Percentiles rank a stretch among this genome's conserved stretches.
These are phyloP conservation scores for Lampropteryx suffumata DNA, from an alignment of 2,888 invertebrate species.

Conservation along the genomic window DNA sequence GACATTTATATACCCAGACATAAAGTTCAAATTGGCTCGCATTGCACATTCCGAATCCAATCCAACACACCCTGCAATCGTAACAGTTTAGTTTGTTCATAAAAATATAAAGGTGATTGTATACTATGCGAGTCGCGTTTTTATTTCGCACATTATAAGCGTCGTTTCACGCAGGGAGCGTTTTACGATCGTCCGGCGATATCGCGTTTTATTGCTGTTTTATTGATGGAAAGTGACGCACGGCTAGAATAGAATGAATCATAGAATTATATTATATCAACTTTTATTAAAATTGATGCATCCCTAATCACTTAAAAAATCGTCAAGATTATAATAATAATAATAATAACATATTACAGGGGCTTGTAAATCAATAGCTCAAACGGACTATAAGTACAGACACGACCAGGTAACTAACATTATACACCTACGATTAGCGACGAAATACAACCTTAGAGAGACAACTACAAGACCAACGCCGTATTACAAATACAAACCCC, in stretches of 20 bases:
- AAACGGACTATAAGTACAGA: too few relatives aligned
- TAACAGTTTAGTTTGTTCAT: constrained; percentile 46
- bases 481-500: too few relatives aligned
- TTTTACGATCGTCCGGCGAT: constrained; percentile 60
- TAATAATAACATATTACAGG: too few relatives aligned
- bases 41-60: constrained; percentile 18
- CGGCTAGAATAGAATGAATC: constrained; percentile 33
- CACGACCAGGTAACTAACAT: too few relatives aligned
- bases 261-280: background rate
- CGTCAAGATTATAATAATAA: too few relatives aligned
- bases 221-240: constrained; percentile 51
- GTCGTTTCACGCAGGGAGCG: constrained; percentile 46
- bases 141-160: constrained; percentile 71
- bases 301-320: too few relatives aligned
- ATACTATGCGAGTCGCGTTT: constrained; percentile 49
- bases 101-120: constrained; percentile 64
- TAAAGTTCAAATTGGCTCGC: constrained; percentile 9
- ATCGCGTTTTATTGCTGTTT: constrained; percentile 60
- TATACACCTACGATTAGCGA: too few relatives aligned
- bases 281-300: too few relatives aligned
- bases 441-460: too few relatives aligned
- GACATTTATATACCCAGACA: background rate
- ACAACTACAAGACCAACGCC: too few relatives aligned
- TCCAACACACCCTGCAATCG: constrained; percentile 33
- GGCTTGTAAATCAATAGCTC: too few relatives aligned